Percentiles rank a stretch among this genome's conserved stretches.
Conservation (phyloP, 2,888 invertebrate genomes). For the Atrina japonica region DNA sequence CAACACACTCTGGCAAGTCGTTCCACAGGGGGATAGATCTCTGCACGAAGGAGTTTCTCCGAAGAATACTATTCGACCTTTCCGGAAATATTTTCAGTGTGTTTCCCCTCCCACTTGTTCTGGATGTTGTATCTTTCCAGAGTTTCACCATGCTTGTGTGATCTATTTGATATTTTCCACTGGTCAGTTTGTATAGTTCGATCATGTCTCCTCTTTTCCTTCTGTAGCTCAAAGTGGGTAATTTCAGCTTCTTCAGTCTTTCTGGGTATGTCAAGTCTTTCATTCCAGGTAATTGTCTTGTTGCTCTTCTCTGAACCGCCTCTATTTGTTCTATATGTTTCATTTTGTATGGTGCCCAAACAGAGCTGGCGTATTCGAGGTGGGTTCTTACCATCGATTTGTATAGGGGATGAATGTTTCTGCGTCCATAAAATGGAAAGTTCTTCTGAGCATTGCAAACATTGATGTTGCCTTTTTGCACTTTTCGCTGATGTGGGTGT, state of each 20-base stretch:
- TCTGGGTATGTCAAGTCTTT: constrained; percentile 24
- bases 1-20: not conserved
- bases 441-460: constrained; percentile 20
- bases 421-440: constrained; percentile 22
- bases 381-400: constrained; percentile 31
- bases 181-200: constrained; percentile 25
- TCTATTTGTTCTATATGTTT: constrained; percentile 35
- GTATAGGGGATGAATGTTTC: constrained; percentile 26
- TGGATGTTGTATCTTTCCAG: not conserved
- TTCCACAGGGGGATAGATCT: constrained; percentile 2
- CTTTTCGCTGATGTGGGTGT: constrained; percentile 25
- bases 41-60: not conserved
- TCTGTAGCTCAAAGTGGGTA: constrained; percentile 13
- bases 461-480: constrained; percentile 26
- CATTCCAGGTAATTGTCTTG: constrained; percentile 27
- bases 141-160: constrained; percentile 2
- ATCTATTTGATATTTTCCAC: constrained; percentile 5
- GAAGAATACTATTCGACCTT: not conserved
- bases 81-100: constrained; percentile 1
- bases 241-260: constrained; percentile 20
- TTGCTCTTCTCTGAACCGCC: constrained; percentile 32
- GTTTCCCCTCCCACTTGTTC: constrained; percentile 3
- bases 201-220: constrained; percentile 32
- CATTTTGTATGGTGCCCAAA: constrained; percentile 17
- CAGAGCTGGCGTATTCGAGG: constrained; percentile 34